Conservation (phyloP, 2,888 invertebrate genomes). For the Thecophora atra region DNA sequence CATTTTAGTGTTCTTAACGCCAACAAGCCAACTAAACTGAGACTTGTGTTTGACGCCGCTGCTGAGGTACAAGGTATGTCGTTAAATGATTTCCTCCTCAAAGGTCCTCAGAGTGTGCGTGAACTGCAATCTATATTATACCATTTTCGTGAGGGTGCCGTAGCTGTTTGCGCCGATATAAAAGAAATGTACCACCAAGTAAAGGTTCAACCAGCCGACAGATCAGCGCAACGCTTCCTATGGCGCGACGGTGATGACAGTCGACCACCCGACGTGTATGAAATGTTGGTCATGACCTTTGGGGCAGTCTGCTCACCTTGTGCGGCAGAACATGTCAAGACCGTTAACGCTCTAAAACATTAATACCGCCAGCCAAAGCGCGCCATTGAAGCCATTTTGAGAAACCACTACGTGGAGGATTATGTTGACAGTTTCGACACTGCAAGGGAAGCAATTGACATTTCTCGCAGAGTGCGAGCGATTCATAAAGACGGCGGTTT, state of each 20-base stretch:
- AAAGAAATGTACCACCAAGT: too few species aligned
- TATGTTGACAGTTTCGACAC: slow-evolving; percentile 8
- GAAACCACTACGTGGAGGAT: not conserved
- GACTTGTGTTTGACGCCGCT: slow-evolving; percentile 55
- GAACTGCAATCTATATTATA: slow-evolving; percentile 55
- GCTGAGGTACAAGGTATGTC: slow-evolving; percentile 48
- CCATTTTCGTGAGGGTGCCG: not conserved
- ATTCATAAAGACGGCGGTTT: slow-evolving; percentile 9
- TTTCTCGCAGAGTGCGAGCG: not conserved
- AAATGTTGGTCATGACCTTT: slow-evolving; percentile 45
- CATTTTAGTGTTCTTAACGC: slow-evolving; percentile 52
- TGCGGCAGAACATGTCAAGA: slow-evolving; percentile 34
- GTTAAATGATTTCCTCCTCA: not conserved
- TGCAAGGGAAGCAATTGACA: slow-evolving; percentile 6
- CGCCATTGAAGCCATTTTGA: not conserved
- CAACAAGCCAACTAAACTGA: slow-evolving; percentile 50
- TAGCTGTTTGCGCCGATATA: slow-evolving; percentile 4
- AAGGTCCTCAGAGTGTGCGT: slow-evolving; percentile 13
- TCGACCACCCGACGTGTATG: slow-evolving; percentile 39
- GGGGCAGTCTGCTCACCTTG: slow-evolving; percentile 15
- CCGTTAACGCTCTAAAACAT: not conserved
- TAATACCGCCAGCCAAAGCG: not conserved
- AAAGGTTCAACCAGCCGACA: too few species aligned
- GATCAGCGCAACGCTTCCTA: too few species aligned
- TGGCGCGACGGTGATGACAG: slow-evolving; percentile 24